These are phyloP conservation scores for Atopsyche davidsoni DNA, from an alignment of 1,140 invertebrate genomes.

Conservation along the genomic window DNA sequence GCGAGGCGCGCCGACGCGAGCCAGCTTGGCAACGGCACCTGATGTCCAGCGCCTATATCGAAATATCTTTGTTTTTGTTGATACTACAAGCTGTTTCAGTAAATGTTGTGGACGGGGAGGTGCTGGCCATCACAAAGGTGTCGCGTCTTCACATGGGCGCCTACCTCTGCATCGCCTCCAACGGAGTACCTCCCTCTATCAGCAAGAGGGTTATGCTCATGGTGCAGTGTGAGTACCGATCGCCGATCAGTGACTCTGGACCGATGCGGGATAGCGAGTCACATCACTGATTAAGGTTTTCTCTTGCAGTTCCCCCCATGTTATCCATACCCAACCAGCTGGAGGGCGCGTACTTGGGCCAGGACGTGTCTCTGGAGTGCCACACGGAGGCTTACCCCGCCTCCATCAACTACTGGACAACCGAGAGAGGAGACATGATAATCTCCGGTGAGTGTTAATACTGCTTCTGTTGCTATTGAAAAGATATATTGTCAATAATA, in stretches of 20 bases:
- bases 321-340: constrained; percentile 53
- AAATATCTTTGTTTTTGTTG: too few species aligned
- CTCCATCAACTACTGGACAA: constrained; percentile 57
- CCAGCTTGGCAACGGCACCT: too few species aligned
- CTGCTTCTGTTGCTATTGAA: too few species aligned
- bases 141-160: constrained; percentile 83
- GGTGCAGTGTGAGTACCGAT: constrained; percentile 66
- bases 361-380: constrained; percentile 52
- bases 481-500: too few species aligned
- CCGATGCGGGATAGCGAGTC: neutral
- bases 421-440: constrained; percentile 80
- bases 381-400: constrained; percentile 52
- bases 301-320: constrained; percentile 48
- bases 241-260: neutral
- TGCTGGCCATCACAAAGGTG: constrained; percentile 74
- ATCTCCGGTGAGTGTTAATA: constrained; percentile 68
- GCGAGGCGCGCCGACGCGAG: too few species aligned
- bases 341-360: constrained; percentile 51
- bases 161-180: constrained; percentile 70
- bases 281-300: neutral
- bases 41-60: too few species aligned
- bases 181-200: constrained; percentile 73
- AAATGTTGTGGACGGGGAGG: constrained; percentile 74
- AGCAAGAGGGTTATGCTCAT: constrained; percentile 69
- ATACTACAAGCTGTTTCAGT: constrained; percentile 61